These are phyloP conservation scores for Catocala sponsa DNA, from an alignment of 2,888 invertebrate species.

Conservation along the genomic window DNA sequence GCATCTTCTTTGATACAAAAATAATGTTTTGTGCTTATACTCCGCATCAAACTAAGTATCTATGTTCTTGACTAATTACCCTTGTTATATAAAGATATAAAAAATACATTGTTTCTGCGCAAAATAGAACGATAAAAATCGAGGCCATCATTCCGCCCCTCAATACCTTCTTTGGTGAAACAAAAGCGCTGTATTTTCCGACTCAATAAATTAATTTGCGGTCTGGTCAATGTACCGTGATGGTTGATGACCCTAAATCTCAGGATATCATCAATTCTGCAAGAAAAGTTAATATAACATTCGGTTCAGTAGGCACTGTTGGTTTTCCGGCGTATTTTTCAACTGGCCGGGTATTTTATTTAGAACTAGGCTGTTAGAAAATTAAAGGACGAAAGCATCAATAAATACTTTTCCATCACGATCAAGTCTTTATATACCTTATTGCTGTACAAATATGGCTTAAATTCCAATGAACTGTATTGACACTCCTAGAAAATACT, in stretches of 20 bases:
- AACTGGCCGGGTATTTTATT: neutral
- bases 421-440: too few species aligned
- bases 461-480: too few species aligned
- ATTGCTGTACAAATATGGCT: too few species aligned
- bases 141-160: conserved; percentile 2
- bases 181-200: conserved; percentile 56
- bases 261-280: conserved; percentile 54
- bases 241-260: conserved; percentile 64
- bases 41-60: too few species aligned
- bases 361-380: neutral
- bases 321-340: conserved; percentile 27
- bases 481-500: too few species aligned
- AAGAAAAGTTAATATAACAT: conserved; percentile 54
- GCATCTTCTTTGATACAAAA: too few species aligned
- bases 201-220: conserved; percentile 63
- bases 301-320: conserved; percentile 52
- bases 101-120: too few species aligned
- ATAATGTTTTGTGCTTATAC: too few species aligned
- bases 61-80: too few species aligned
- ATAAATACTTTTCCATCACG: too few species aligned
- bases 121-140: conserved; percentile 6
- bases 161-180: conserved; percentile 41
- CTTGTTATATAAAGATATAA: too few species aligned
- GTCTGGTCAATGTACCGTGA: conserved; percentile 62
- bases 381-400: too few species aligned